Percentiles rank a stretch among this genome's conserved stretches.
Conservation (phyloP, 1,140 invertebrate genomes). For the Leptestheria dahalacensis region DNA sequence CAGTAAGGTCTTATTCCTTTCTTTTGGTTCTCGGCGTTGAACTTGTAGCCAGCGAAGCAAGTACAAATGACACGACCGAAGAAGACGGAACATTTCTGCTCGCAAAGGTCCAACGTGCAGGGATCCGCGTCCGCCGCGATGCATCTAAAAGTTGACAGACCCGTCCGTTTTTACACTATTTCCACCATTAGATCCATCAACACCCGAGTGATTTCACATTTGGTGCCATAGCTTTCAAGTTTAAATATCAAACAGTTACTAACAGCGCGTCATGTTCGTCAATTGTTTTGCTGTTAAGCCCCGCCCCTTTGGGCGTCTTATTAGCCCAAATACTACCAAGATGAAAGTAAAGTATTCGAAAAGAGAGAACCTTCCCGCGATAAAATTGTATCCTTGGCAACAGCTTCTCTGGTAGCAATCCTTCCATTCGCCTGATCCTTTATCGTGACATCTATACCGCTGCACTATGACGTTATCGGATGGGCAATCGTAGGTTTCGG, state of each 20-base stretch:
- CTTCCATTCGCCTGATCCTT: constrained; percentile 29
- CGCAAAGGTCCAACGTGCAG: constrained; percentile 43
- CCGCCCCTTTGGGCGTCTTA: too few species aligned
- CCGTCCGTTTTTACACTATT: too few species aligned
- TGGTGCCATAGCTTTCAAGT: too few species aligned
- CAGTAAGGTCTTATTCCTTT: constrained; percentile 38
- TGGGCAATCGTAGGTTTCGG: constrained; percentile 34
- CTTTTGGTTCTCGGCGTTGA: constrained; percentile 37
- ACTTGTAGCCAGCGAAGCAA: constrained; percentile 42
- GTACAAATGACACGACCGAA: constrained; percentile 44
- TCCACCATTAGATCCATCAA: too few species aligned
- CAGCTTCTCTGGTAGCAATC: constrained; percentile 36
- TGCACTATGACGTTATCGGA: constrained; percentile 37
- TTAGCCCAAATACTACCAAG: too few species aligned
- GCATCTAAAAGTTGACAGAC: too few species aligned
- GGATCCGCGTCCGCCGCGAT: constrained; percentile 40
- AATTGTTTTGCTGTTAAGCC: too few species aligned
- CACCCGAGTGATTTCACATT: too few species aligned
- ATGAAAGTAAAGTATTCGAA: too few species aligned
- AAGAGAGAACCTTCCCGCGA: constrained; percentile 32
- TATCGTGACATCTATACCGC: constrained; percentile 34
- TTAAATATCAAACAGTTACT: too few species aligned
- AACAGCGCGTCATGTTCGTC: too few species aligned
- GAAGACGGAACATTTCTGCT: constrained; percentile 43
- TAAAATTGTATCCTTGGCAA: constrained; percentile 37